Percentiles rank a stretch among this genome's conserved stretches.
phyloP scores from a whole-genome alignment of 1,140 invertebrate species.

The Platyscapa corneri region DNA sequence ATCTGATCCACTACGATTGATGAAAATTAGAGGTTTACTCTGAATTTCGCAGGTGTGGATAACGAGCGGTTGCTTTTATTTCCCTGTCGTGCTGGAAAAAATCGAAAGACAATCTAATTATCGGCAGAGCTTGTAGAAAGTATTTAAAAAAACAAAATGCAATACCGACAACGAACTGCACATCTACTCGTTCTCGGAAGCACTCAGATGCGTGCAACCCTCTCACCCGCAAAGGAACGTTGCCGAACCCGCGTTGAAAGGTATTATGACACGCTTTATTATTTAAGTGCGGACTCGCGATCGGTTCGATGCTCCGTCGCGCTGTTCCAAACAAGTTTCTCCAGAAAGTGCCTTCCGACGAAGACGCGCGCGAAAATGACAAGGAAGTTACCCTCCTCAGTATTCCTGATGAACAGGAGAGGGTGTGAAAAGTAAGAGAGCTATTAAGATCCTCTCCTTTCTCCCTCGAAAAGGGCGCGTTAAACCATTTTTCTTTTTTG shows the following conservation, averaged over 20 bases:
- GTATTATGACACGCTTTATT: conserved; percentile 34
- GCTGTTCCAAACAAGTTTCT: neutral
- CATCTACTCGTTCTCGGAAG: too few relatives aligned
- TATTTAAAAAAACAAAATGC: neutral
- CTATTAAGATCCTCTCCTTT: neutral
- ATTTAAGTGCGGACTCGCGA: conserved; percentile 11
- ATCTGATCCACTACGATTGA: neutral
- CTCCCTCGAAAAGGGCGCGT: neutral
- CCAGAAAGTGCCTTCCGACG: neutral
- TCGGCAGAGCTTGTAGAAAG: neutral
- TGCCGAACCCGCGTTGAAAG: neutral
- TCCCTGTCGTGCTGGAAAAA: neutral
- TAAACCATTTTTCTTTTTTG: conserved; percentile 16
- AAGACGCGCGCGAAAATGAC: neutral
- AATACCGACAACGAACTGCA: neutral
- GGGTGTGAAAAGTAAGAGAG: conserved; percentile 24
- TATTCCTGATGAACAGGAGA: neutral
- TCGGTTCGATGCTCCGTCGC: too few relatives aligned
- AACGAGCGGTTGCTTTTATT: neutral
- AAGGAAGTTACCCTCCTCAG: neutral
- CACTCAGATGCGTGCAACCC: neutral
- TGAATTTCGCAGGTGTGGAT: conserved; percentile 11
- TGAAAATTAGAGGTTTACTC: neutral
- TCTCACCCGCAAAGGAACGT: neutral
- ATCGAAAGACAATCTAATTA: neutral